Conservation (phyloP, 2,113 vertebrate species). For the Hyaena hyaena region DNA sequence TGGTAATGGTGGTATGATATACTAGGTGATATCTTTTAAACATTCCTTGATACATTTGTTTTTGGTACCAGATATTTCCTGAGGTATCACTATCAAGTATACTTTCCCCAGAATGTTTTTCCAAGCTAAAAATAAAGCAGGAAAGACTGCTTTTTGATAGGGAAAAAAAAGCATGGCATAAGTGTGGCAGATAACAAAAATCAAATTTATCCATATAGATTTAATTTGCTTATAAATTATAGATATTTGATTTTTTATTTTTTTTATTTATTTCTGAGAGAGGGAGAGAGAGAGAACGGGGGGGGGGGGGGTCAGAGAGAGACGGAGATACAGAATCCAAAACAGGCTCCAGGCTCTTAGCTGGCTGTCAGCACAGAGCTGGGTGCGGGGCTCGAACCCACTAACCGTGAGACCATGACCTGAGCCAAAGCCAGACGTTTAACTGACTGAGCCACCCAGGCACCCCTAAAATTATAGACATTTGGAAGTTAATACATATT, state of each 20-base stretch:
- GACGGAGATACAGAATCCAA: too few species aligned
- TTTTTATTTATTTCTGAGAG: too few species aligned
- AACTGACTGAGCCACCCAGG: too few species aligned
- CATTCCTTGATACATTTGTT: not conserved
- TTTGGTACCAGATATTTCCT: not conserved
- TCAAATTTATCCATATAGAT: conserved; percentile 31
- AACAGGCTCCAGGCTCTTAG: too few species aligned
- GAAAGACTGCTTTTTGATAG: not conserved
- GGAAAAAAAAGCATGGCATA: not conserved
- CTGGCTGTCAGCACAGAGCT: too few species aligned
- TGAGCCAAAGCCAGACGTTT: too few species aligned
- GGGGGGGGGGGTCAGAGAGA: too few species aligned
- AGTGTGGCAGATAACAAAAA: not conserved
- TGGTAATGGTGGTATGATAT: not conserved
- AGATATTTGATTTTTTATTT: not conserved
- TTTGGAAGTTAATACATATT: not conserved
- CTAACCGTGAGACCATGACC: too few species aligned
- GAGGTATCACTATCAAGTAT: not conserved
- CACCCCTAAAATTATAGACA: conserved; percentile 10
- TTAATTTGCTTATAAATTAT: conserved; percentile 32
- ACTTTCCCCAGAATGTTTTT: not conserved
- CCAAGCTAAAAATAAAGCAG: not conserved
- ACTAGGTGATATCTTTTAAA: not conserved
- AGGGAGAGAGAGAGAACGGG: too few species aligned
- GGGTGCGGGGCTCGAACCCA: too few species aligned